Percentiles rank a stretch among this genome's conserved stretches.
Conservation (phyloP, 2,113 vertebrate genomes). For the Orthonyx spaldingii region DNA sequence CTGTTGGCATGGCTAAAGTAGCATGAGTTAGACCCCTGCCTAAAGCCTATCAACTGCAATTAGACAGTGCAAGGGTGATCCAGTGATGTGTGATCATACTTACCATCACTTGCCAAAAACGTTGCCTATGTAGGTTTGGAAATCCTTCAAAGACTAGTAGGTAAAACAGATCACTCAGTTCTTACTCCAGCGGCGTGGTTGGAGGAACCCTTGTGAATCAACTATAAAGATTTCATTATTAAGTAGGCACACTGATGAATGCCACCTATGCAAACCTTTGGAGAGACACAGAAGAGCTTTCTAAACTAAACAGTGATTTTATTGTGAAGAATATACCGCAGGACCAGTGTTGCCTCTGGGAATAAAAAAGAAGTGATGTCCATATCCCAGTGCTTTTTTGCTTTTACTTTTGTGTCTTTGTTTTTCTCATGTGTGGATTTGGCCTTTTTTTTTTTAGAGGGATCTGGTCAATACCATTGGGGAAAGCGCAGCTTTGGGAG, state of each 20-base stretch:
- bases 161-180: not conserved
- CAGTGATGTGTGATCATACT: not conserved
- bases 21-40: not conserved
- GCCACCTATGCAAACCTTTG: not conserved
- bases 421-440: not conserved
- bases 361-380: not conserved
- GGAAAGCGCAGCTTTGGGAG: conserved; percentile 86
- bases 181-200: not conserved
- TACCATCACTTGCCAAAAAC: not conserved
- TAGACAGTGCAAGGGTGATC: not conserved
- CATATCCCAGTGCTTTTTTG: not conserved
- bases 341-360: not conserved
- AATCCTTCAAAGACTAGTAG: not conserved
- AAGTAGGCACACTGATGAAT: not conserved
- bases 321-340: not conserved
- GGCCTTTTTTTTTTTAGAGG: conserved; percentile 67
- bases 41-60: not conserved
- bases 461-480: conserved; percentile 87
- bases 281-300: not conserved
- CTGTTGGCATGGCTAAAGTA: not conserved
- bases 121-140: rapidly evolving
- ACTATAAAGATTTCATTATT: not conserved
- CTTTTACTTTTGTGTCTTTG: not conserved
- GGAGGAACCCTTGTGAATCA: not conserved
- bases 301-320: not conserved